A percentile compares a stretch with the other conserved stretches of the same genome.
These are phyloP conservation scores for Achroia grisella DNA, from an alignment of 1,140 invertebrate genomes.

Conservation along the genomic window DNA sequence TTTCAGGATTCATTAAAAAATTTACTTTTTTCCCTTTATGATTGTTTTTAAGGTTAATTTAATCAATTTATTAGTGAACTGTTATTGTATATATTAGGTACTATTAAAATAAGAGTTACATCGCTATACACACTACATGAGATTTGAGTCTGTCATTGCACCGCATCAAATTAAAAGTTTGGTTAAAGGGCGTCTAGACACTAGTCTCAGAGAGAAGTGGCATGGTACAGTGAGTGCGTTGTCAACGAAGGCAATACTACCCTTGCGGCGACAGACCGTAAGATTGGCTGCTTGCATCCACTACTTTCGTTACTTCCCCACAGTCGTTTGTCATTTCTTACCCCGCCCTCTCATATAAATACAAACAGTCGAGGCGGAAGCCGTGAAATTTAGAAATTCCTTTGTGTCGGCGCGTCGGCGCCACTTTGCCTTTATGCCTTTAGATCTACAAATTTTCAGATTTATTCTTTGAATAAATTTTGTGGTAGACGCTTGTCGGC, in stretches of 20 bases:
- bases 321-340: slow-evolving; percentile 64
- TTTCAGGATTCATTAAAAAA: no score
- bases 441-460: slow-evolving; percentile 73
- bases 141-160: no score
- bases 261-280: background rate
- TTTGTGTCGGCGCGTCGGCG: slow-evolving; percentile 67
- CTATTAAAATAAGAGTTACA: no score
- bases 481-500: slow-evolving; percentile 68
- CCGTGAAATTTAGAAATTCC: slow-evolving; percentile 72
- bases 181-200: no score
- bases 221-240: no score
- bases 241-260: background rate
- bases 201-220: no score
- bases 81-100: no score
- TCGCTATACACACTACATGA: no score
- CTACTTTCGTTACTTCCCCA: slow-evolving; percentile 22
- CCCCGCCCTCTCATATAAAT: slow-evolving; percentile 60
- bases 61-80: no score
- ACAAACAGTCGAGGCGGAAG: slow-evolving; percentile 65
- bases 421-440: slow-evolving; percentile 68
- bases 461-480: slow-evolving; percentile 74
- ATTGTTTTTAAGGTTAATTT: no score
- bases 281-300: slow-evolving; percentile 24
- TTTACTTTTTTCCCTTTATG: no score
- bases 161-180: no score